These are phyloP conservation scores for Xestoiulus laeticollis DNA, from an alignment of 2,888 invertebrate species.

Conservation along the genomic window DNA sequence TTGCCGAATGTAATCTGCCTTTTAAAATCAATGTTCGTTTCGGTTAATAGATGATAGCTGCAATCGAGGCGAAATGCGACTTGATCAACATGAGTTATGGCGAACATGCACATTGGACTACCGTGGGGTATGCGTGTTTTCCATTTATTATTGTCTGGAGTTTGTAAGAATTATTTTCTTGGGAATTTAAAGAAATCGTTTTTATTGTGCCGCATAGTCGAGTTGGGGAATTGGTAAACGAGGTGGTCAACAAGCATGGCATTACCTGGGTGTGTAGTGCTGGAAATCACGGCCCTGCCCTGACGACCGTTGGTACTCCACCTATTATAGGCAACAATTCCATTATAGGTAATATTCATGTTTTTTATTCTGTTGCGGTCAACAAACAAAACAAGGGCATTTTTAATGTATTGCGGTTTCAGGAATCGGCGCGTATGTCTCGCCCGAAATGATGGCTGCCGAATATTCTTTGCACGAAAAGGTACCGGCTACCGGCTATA, in stretches of 20 bases:
- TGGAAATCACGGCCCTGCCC: constrained; percentile 93
- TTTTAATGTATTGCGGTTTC: constrained; percentile 52
- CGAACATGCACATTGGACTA: constrained; percentile 91
- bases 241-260: constrained; percentile 89
- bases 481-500: constrained; percentile 84
- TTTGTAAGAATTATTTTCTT: neutral
- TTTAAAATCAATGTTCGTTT: neutral
- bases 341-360: constrained; percentile 74
- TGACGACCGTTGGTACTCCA: constrained; percentile 85
- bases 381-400: neutral
- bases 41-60: constrained; percentile 65
- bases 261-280: constrained; percentile 93
- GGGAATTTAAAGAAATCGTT: neutral
- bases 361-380: neutral
- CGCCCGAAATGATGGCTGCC: constrained; percentile 96
- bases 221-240: constrained; percentile 83
- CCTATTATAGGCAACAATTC: constrained; percentile 78
- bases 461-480: constrained; percentile 90
- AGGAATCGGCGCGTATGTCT: constrained; percentile 96
- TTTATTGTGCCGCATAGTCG: constrained; percentile 70
- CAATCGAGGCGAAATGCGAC: constrained; percentile 70
- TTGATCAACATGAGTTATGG: constrained; percentile 99
- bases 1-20: neutral
- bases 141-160: neutral
- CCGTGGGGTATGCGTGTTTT: constrained; percentile 76